These are phyloP conservation scores for Eospalax fontanierii DNA, from an alignment of 2,797 vertebrate species.

Conservation along the genomic window DNA sequence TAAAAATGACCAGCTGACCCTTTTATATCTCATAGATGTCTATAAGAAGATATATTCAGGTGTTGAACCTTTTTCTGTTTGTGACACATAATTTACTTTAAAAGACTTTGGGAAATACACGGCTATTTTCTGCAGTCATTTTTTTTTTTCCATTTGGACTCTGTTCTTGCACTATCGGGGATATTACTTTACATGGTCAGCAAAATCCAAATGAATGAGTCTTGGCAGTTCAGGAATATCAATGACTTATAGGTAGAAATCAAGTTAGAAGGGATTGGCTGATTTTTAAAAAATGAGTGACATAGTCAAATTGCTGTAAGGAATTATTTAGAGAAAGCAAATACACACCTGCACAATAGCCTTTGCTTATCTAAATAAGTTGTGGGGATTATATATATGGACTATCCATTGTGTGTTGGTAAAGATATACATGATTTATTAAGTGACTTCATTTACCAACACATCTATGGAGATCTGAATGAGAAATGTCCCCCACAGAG, in stretches of 20 bases:
- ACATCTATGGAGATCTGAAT: neutral
- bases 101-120: neutral
- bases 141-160: constrained; percentile 48
- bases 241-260: constrained; percentile 40
- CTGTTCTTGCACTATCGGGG: constrained; percentile 48
- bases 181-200: constrained; percentile 66
- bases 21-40: neutral
- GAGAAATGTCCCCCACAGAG: neutral
- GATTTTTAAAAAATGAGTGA: constrained; percentile 9
- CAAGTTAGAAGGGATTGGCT: constrained; percentile 45
- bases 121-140: constrained; percentile 13
- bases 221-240: constrained; percentile 33
- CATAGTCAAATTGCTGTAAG: neutral
- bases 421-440: neutral
- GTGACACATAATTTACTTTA: constrained; percentile 25
- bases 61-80: neutral
- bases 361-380: constrained; percentile 9
- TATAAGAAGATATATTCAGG: neutral
- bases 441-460: constrained; percentile 19
- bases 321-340: constrained; percentile 6
- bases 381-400: neutral
- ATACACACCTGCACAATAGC: neutral
- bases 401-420: neutral
- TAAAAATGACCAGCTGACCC: neutral
- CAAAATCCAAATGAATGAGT: constrained; percentile 61